Conservation (phyloP, 2,797 vertebrate species). For the Alouatta caraya region DNA sequence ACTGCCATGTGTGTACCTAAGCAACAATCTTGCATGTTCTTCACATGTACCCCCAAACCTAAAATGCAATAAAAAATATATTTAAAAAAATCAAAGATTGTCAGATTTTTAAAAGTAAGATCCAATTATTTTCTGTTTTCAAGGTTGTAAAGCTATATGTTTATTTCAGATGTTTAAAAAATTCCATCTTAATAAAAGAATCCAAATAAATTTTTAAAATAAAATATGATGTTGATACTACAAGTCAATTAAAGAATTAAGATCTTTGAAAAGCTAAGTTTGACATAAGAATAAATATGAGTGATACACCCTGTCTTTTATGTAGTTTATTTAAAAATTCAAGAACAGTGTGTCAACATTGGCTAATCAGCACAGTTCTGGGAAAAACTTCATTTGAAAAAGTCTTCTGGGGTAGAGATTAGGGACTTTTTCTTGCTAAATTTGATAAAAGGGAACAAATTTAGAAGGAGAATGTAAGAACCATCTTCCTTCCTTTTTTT, state of each 20-base stretch:
- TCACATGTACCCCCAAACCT: no score
- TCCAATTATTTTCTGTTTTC: neutral
- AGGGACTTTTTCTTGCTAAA: neutral
- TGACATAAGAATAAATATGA: neutral
- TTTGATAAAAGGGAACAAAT: neutral
- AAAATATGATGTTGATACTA: neutral
- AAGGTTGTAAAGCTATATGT: neutral
- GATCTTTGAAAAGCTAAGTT: neutral
- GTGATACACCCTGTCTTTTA: neutral
- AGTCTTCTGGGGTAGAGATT: neutral
- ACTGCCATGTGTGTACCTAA: no score
- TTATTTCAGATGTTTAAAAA: neutral
- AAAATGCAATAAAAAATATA: no score
- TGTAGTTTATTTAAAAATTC: neutral
- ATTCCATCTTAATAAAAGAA: neutral
- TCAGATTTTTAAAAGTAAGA: neutral
- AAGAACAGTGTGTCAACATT: neutral
- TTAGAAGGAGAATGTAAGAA: neutral
- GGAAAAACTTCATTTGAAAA: neutral
- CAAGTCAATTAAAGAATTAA: neutral
- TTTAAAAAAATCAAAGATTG: neutral
- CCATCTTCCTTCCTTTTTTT: neutral
- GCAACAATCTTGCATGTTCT: no score
- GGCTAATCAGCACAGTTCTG: neutral
- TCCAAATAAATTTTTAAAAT: neutral